Evolutionary conservation across 2,113 vertebrate genomes (phyloP).

Genomic region (Melanocharis versteri): DNA sequence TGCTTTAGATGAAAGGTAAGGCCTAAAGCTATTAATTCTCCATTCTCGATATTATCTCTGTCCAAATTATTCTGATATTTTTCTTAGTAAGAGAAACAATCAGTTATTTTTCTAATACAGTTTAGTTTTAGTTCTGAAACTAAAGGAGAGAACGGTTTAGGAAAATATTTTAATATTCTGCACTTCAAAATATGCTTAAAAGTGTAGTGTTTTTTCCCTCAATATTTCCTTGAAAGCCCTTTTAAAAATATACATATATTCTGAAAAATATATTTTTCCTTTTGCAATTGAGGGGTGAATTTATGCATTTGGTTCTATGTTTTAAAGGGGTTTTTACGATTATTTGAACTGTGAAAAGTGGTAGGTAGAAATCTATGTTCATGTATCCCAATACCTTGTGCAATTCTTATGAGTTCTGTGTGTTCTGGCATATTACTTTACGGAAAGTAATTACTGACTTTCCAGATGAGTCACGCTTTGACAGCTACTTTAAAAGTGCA

Average conservation of each 20-base stretch:
- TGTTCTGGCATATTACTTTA: background rate
- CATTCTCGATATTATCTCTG: background rate
- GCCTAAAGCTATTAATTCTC: background rate
- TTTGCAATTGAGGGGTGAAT: background rate
- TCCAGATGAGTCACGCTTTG: constrained; percentile 39
- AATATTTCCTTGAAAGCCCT: background rate
- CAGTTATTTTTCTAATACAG: background rate
- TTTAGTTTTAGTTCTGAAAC: background rate
- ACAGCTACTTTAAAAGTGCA: constrained; percentile 3
- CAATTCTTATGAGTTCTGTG: background rate
- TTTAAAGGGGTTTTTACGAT: background rate
- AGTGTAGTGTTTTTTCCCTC: background rate
- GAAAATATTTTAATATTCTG: background rate
- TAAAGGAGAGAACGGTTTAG: background rate
- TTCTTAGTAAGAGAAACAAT: background rate
- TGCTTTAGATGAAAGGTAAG: background rate
- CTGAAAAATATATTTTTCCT: background rate
- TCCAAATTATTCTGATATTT: background rate
- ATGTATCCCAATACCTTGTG: background rate
- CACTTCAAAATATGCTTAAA: background rate
- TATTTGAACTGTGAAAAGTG: background rate
- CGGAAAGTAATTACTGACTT: constrained; percentile 51
- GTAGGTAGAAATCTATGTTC: background rate
- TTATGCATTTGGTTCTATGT: background rate
- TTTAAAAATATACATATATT: background rate